phyloP scores from a whole-genome alignment of 2,797 vertebrate species.

The Diplodus sargus region DNA sequence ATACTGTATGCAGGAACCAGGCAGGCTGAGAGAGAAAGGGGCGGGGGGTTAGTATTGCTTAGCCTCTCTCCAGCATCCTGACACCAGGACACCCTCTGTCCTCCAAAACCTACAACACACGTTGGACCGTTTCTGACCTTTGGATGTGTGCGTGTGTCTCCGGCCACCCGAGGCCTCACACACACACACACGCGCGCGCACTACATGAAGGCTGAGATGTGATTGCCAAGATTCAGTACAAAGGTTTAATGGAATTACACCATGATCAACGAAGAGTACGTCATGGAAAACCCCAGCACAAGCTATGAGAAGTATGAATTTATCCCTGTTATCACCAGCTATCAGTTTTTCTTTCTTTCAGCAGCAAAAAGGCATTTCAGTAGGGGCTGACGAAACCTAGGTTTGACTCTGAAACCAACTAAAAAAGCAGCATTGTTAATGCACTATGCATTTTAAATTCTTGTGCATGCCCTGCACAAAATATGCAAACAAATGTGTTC shows the following conservation, averaged over 20 bases:
- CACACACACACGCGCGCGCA: constrained; percentile 57
- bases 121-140: constrained; percentile 49
- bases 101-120: constrained; percentile 45
- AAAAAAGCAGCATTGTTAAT: constrained; percentile 84
- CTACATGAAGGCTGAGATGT: constrained; percentile 68
- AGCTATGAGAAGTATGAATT: constrained; percentile 58
- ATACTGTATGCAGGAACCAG: constrained; percentile 76
- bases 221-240: constrained; percentile 68
- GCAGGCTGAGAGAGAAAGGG: constrained; percentile 72
- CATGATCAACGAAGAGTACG: constrained; percentile 48
- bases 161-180: constrained; percentile 52
- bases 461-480: constrained; percentile 77
- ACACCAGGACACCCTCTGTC: constrained; percentile 63
- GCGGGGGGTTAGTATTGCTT: constrained; percentile 83
- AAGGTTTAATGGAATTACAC: constrained; percentile 64
- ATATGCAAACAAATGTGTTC: constrained; percentile 76
- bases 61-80: constrained; percentile 74
- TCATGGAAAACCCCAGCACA: constrained; percentile 67
- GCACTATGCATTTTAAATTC: constrained; percentile 78
- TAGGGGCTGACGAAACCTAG: constrained; percentile 75
- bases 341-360: constrained; percentile 67
- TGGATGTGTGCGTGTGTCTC: constrained; percentile 59
- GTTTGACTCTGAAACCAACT: constrained; percentile 70
- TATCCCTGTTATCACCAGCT: constrained; percentile 68
- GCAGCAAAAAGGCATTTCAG: constrained; percentile 83